A percentile compares a stretch with the other conserved stretches of the same genome.
phyloP scores from a whole-genome alignment of 2,113 vertebrate genomes.

The Nibea albiflora region DNA sequence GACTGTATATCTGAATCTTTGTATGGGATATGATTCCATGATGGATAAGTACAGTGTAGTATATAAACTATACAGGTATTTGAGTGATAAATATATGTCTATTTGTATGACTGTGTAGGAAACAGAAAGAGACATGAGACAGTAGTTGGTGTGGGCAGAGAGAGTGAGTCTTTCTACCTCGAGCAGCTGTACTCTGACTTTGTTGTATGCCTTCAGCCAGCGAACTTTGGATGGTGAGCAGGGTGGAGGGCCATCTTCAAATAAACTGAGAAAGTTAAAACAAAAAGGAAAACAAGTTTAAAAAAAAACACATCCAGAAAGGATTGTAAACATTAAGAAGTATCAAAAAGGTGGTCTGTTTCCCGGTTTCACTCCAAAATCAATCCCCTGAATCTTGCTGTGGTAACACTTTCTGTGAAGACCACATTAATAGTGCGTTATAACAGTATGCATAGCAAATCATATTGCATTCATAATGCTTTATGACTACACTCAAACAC shows the following conservation, averaged over 20 bases:
- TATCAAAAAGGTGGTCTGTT: neutral
- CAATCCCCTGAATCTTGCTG: neutral
- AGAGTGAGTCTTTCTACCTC: conserved; percentile 62
- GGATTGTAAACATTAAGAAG: neutral
- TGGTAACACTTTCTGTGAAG: no score
- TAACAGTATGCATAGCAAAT: no score
- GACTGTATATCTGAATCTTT: neutral
- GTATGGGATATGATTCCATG: neutral
- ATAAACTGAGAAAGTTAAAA: conserved; percentile 55
- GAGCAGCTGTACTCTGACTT: conserved; percentile 69
- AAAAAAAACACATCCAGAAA: neutral
- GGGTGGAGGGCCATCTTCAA: conserved; percentile 57
- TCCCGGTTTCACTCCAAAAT: neutral
- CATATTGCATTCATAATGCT: no score
- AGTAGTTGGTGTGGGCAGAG: neutral
- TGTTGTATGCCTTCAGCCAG: conserved; percentile 80
- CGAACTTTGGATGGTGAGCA: conserved; percentile 75
- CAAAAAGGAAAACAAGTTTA: conserved; percentile 7
- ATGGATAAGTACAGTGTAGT: neutral
- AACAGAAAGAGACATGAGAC: conserved; percentile 3
- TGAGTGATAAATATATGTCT: neutral
- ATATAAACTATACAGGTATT: neutral
- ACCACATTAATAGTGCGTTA: no score
- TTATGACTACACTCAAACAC: no score
- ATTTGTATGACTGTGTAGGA: neutral